phyloP scores from a whole-genome alignment of 1,140 invertebrate species.

The Lycorma delicatula region DNA sequence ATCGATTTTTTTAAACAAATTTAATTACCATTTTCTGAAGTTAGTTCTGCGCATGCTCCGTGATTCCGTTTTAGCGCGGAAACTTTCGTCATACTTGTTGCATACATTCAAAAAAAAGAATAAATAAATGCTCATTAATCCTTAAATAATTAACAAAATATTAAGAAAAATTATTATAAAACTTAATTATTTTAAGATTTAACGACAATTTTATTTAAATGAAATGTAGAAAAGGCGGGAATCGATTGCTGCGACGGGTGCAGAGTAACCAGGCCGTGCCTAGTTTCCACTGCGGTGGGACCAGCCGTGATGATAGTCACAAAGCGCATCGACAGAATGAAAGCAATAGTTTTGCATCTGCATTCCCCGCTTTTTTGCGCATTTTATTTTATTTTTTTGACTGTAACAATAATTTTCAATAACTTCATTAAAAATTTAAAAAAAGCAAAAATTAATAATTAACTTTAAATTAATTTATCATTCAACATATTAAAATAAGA shows the following conservation, averaged over 20 bases:
- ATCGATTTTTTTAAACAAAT: not conserved
- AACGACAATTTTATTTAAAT: not conserved
- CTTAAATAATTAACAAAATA: not conserved
- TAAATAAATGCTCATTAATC: not conserved
- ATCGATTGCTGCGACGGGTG: conserved; percentile 1
- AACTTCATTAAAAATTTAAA: no score
- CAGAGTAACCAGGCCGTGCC: not conserved
- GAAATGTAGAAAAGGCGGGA: no score
- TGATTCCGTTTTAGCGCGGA: not conserved
- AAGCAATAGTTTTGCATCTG: no score
- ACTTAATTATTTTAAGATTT: not conserved
- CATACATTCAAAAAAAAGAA: not conserved
- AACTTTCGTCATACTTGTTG: conserved; percentile 1
- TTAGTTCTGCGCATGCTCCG: not conserved
- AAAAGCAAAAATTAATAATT: no score
- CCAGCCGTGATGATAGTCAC: not conserved
- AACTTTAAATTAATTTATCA: no score
- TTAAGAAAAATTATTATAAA: not conserved
- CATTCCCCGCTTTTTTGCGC: no score
- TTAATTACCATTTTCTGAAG: not conserved
- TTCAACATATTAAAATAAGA: no score
- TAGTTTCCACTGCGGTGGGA: not conserved
- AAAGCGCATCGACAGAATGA: no score
- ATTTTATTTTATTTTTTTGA: no score
- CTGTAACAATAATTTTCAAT: no score